A percentile compares a stretch with the other conserved stretches of the same genome.
These are phyloP conservation scores for Podocnemis expansa DNA, from an alignment of 2,113 vertebrate species.

Conservation along the genomic window DNA sequence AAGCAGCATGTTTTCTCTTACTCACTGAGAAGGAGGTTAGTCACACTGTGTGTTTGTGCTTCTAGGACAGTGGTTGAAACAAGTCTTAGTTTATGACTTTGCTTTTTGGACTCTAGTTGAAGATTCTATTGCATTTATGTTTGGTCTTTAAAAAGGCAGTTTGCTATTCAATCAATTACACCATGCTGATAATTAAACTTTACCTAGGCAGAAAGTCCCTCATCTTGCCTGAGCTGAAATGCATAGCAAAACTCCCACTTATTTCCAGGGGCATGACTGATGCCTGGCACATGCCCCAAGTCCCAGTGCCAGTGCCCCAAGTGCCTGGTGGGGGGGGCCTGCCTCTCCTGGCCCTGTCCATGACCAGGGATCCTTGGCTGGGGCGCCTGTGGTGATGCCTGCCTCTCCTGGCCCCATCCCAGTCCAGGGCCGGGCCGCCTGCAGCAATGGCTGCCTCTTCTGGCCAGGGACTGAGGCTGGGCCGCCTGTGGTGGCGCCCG, in stretches of 20 bases:
- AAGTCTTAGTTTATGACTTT: neutral
- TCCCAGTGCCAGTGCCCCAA: no score
- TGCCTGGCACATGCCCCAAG: no score
- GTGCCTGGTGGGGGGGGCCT: no score
- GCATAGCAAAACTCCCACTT: fast-evolving
- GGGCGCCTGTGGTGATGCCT: no score
- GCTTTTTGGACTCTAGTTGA: neutral
- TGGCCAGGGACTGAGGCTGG: no score
- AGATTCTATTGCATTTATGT: neutral
- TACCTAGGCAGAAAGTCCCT: neutral
- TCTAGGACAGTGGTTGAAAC: neutral
- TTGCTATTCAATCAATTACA: neutral
- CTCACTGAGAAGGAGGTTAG: neutral
- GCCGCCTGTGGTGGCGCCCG: no score
- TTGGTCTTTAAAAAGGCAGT: neutral
- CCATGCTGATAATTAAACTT: neutral
- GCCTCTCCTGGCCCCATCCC: no score
- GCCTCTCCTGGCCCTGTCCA: no score
- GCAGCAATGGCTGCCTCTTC: no score
- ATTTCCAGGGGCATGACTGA: no score
- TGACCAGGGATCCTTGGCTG: no score
- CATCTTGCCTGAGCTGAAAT: neutral
- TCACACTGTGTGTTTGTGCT: neutral
- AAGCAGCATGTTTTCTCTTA: neutral
- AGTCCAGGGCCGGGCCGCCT: no score